Evolutionary conservation across 2,888 invertebrate genomes (phyloP).

Genomic region (Laspeyria flexula): DNA sequence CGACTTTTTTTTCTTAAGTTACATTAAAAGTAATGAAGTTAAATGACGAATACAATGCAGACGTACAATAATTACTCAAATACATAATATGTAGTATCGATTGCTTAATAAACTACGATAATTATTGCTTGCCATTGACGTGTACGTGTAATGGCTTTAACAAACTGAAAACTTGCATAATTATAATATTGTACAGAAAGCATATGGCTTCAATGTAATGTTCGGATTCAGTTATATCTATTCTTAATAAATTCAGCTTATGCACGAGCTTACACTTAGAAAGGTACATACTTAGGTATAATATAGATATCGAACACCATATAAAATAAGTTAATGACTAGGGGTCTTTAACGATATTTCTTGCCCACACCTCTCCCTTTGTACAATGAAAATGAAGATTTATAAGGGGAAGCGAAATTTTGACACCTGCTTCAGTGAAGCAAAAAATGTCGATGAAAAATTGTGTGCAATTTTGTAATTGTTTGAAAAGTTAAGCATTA

Average conservation of each 20-base stretch:
- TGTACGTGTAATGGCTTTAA: too few relatives aligned
- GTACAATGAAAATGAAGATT: constrained; percentile 51
- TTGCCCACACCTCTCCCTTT: constrained; percentile 33
- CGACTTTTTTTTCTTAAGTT: constrained; percentile 7
- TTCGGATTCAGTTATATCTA: too few relatives aligned
- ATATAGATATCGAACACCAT: constrained; percentile 26
- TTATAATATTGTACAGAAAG: too few relatives aligned
- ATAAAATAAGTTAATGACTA: constrained; percentile 45
- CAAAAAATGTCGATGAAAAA: constrained; percentile 32
- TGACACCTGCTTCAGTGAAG: constrained; percentile 39
- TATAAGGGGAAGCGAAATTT: constrained; percentile 40
- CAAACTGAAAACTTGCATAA: too few relatives aligned
- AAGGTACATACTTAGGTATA: not conserved
- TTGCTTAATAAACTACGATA: too few relatives aligned
- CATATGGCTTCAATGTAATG: too few relatives aligned
- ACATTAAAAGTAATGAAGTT: not conserved
- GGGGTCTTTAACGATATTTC: constrained; percentile 42
- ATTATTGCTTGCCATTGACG: too few relatives aligned
- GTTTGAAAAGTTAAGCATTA: constrained; percentile 15
- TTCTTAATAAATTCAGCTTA: too few relatives aligned
- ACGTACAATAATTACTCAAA: too few relatives aligned
- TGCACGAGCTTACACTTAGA: too few relatives aligned
- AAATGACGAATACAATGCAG: too few relatives aligned
- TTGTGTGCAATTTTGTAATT: constrained; percentile 32
- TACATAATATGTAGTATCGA: too few relatives aligned